A percentile compares a stretch with the other conserved stretches of the same genome.
These are phyloP conservation scores for Macrotus californicus DNA, from an alignment of 2,113 vertebrate species.

Conservation along the genomic window DNA sequence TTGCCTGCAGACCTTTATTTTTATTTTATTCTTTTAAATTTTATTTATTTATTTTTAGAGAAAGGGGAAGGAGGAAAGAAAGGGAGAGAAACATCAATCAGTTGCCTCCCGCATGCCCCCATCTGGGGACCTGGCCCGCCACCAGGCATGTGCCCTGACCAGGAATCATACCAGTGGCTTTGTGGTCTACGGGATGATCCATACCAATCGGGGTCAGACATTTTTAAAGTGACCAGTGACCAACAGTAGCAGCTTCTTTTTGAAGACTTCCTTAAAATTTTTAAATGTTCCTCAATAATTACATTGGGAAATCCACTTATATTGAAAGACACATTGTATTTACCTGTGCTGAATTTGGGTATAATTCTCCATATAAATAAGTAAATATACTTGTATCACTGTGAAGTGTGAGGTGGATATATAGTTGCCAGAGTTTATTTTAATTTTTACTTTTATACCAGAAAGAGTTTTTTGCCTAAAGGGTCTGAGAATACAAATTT, in stretches of 20 bases:
- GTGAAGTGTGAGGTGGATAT: neutral
- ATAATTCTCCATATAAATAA: neutral
- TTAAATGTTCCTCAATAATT: neutral
- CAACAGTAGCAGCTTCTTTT: neutral
- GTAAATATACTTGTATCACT: neutral
- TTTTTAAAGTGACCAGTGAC: neutral
- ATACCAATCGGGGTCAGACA: no score
- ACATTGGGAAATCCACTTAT: neutral
- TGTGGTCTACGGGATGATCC: no score
- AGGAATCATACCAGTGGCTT: no score
- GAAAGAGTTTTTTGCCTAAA: neutral
- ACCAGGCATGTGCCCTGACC: no score
- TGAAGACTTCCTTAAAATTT: neutral
- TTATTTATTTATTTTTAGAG: no score
- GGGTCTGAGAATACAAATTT: neutral
- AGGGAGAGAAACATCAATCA: no score
- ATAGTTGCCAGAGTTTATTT: neutral
- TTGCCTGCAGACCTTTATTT: neutral
- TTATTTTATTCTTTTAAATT: no score
- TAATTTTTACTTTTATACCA: neutral
- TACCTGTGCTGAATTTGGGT: neutral
- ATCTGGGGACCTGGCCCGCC: no score
- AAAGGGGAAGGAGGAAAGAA: no score
- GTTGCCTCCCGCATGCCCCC: no score
- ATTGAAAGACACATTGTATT: neutral